These are phyloP conservation scores for Rutpela maculata DNA, from an alignment of 2,888 invertebrate species.

Conservation along the genomic window DNA sequence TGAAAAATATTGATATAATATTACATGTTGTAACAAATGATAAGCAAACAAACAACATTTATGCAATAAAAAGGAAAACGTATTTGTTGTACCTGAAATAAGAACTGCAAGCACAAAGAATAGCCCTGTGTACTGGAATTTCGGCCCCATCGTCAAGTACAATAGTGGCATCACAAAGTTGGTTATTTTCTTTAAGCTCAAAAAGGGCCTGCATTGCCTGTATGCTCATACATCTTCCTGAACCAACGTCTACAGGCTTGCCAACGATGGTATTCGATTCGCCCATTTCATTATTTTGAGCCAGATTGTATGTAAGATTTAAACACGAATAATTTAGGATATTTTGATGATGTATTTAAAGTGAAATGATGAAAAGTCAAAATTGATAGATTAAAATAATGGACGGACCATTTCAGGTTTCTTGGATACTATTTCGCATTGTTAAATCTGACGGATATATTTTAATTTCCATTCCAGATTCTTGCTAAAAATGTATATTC, in stretches of 20 bases:
- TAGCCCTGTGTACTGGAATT: slow-evolving; percentile 90
- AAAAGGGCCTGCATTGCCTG: slow-evolving; percentile 90
- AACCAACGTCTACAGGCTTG: slow-evolving; percentile 68
- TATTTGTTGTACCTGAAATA: slow-evolving; percentile 87
- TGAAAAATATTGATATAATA: background rate
- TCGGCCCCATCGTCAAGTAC: slow-evolving; percentile 87
- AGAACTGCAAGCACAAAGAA: slow-evolving; percentile 91
- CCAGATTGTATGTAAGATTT: slow-evolving; percentile 60
- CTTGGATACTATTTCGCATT: slow-evolving; percentile 44
- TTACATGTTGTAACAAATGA: background rate
- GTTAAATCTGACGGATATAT: slow-evolving; percentile 8
- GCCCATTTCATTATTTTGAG: slow-evolving; percentile 68
- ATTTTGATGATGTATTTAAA: slow-evolving; percentile 59
- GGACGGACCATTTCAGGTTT: slow-evolving; percentile 44
- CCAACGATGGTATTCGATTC: slow-evolving; percentile 64
- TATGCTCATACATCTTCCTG: slow-evolving; percentile 85
- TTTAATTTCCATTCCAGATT: background rate
- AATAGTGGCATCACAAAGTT: slow-evolving; percentile 91
- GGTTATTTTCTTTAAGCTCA: slow-evolving; percentile 87
- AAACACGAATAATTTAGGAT: slow-evolving; percentile 63
- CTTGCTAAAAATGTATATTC: background rate
- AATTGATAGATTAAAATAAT: slow-evolving; percentile 56
- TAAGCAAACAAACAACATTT: slow-evolving; percentile 6
- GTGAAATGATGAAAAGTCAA: slow-evolving; percentile 64
- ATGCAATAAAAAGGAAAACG: background rate